Evolutionary conservation across 1,140 invertebrate genomes (phyloP).

Genomic region (Mactra quadrangularis): DNA sequence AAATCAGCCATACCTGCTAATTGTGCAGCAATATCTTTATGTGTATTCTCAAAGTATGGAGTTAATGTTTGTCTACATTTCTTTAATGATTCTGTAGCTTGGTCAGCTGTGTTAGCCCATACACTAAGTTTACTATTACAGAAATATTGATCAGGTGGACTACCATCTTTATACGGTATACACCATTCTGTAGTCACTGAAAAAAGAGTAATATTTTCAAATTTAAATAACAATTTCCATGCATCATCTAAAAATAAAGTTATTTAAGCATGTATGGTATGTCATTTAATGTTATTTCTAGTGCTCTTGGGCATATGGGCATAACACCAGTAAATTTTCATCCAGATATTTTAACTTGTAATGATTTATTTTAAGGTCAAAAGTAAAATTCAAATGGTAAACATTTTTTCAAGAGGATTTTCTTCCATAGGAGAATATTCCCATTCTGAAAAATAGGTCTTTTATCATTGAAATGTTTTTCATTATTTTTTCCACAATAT

Average conservation of each 20-base stretch:
- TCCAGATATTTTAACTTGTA: no score
- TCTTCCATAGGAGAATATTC: no score
- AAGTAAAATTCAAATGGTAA: no score
- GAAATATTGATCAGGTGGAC: slow-evolving; percentile 74
- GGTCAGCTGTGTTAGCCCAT: slow-evolving; percentile 79
- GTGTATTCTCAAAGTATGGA: slow-evolving; percentile 77
- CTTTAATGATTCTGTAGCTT: slow-evolving; percentile 74
- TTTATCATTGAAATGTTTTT: no score
- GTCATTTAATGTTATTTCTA: no score
- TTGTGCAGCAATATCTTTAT: slow-evolving; percentile 77
- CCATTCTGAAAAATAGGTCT: no score
- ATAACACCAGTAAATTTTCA: no score
- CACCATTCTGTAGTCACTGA: slow-evolving; percentile 80
- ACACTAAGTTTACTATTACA: slow-evolving; percentile 77
- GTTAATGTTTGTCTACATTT: slow-evolving; percentile 69
- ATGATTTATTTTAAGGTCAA: no score
- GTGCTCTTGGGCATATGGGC: no score
- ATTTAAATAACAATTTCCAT: not conserved
- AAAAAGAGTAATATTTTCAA: slow-evolving; percentile 52
- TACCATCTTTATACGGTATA: slow-evolving; percentile 67
- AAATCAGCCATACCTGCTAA: slow-evolving; percentile 77
- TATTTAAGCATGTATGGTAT: no score
- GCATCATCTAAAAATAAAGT: not conserved
- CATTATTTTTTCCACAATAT: no score
- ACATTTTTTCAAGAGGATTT: no score